Evolutionary conservation across 2,888 invertebrate species (phyloP).

Genomic region (Aelia acuminata): DNA sequence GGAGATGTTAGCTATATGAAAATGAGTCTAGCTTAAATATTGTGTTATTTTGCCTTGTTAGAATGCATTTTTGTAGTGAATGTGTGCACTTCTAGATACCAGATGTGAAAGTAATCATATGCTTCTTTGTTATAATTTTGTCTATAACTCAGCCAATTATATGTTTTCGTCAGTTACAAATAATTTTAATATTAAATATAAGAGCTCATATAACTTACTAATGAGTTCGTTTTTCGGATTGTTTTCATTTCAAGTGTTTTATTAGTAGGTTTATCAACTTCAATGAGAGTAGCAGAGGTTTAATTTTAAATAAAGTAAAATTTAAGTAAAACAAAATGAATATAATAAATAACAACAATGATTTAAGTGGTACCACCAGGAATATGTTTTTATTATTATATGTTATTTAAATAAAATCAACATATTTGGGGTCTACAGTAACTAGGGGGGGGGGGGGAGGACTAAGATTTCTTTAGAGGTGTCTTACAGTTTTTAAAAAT

Average conservation of each 20-base stretch:
- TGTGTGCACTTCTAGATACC: conserved; percentile 34
- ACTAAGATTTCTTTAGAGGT: too few species aligned
- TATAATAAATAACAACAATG: too few species aligned
- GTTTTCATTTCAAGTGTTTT: background rate
- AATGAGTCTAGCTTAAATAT: conserved; percentile 13
- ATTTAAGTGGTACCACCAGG: too few species aligned
- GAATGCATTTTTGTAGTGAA: conserved; percentile 41
- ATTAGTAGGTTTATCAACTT: background rate
- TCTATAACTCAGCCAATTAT: background rate
- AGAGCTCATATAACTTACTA: background rate
- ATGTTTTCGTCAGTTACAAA: background rate
- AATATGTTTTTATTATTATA: too few species aligned
- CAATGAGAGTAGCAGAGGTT: too few species aligned
- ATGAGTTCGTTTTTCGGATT: background rate
- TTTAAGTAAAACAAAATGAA: too few species aligned
- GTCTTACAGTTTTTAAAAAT: too few species aligned
- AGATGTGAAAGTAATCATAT: conserved; percentile 6
- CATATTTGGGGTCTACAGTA: too few species aligned
- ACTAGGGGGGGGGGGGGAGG: too few species aligned
- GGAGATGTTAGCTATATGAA: background rate
- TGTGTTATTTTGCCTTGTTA: conserved; percentile 33
- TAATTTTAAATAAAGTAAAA: too few species aligned
- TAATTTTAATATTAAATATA: background rate
- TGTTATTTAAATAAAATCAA: too few species aligned
- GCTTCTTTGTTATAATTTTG: conserved; percentile 12